A percentile compares a stretch with the other conserved stretches of the same genome.
These are phyloP conservation scores for Zaprionus camerounensis DNA, from an alignment of 1,140 invertebrate genomes.

Conservation along the genomic window DNA sequence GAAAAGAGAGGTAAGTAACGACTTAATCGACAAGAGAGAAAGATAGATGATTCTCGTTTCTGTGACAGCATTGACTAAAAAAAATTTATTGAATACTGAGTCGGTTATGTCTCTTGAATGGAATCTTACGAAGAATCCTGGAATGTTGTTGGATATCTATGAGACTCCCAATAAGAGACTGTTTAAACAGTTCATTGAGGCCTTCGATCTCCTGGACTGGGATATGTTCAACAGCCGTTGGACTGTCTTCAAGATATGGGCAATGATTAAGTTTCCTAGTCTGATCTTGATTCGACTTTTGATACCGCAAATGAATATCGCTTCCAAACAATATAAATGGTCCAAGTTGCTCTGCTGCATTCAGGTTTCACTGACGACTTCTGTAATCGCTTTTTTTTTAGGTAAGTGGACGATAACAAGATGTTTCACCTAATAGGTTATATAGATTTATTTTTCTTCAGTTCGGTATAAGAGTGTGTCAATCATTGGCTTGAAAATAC, in stretches of 20 bases:
- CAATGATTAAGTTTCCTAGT: constrained; percentile 20
- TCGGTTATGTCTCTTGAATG: not conserved
- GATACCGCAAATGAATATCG: constrained; percentile 22
- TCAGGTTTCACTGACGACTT: constrained; percentile 21
- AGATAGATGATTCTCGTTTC: not conserved
- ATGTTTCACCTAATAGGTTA: too few relatives aligned
- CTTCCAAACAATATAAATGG: not conserved
- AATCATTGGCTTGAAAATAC: not conserved
- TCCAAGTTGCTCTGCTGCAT: constrained; percentile 34
- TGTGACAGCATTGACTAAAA: not conserved
- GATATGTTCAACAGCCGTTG: constrained; percentile 9
- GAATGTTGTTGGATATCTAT: not conserved
- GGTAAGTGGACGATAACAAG: not conserved
- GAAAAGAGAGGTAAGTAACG: not conserved
- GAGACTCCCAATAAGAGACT: constrained; percentile 11
- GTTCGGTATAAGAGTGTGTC: not conserved
- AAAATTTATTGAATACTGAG: not conserved
- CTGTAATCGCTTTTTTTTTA: not conserved
- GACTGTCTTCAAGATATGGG: constrained; percentile 32
- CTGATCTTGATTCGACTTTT: constrained; percentile 13
- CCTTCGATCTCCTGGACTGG: constrained; percentile 24
- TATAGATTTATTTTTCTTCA: not conserved
- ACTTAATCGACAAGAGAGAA: not conserved
- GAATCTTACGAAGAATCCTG: not conserved
- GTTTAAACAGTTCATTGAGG: constrained; percentile 10